phyloP scores from a whole-genome alignment of 2,797 vertebrate genomes.

The Phalanger gymnotis region DNA sequence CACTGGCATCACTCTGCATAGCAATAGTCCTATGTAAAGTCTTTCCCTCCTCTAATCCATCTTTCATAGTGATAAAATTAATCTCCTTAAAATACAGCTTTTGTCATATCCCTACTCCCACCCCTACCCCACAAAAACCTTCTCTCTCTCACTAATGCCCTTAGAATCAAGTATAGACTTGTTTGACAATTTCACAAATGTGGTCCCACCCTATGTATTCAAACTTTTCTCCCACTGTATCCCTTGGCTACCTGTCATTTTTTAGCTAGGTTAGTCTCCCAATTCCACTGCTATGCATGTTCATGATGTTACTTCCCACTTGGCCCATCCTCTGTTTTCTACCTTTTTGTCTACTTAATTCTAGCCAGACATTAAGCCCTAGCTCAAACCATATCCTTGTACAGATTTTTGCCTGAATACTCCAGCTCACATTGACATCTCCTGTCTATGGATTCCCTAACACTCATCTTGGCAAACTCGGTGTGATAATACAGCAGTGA shows the following conservation, averaged over 20 bases:
- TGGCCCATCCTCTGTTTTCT: background rate
- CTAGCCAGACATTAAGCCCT: background rate
- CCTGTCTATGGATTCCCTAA: background rate
- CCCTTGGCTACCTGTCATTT: background rate
- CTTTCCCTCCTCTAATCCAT: background rate
- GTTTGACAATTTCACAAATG: background rate
- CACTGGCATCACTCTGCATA: background rate
- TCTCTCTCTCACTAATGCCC: background rate
- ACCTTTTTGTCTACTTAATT: background rate
- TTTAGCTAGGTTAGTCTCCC: background rate
- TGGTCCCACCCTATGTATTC: background rate
- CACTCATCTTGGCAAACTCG: background rate
- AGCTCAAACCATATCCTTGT: background rate
- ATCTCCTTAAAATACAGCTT: background rate
- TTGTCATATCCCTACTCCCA: background rate
- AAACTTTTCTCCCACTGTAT: background rate
- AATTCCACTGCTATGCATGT: background rate
- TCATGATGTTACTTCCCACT: background rate
- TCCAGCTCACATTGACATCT: background rate
- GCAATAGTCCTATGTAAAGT: background rate
- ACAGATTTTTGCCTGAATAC: background rate
- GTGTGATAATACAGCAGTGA: background rate
- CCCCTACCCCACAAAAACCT: background rate
- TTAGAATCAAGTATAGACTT: background rate
- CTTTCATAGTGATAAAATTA: background rate